Evolutionary conservation across 1,140 invertebrate species (phyloP).

Genomic region (Plectrocnemia conspersa): DNA sequence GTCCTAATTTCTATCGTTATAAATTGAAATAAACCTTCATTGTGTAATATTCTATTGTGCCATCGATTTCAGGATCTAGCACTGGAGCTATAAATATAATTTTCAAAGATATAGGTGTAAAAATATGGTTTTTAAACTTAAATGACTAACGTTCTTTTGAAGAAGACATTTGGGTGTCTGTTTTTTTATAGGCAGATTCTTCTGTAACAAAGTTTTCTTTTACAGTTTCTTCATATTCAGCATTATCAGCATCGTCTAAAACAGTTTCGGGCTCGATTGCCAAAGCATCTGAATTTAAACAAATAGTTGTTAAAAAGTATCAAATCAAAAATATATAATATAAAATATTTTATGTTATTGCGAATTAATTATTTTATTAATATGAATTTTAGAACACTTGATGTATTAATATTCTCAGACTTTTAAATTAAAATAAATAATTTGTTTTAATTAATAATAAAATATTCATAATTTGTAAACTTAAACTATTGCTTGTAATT

Average conservation of each 20-base stretch:
- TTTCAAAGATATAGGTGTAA: conserved; percentile 19
- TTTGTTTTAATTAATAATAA: no score
- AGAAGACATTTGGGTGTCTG: no score
- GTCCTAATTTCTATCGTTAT: background rate
- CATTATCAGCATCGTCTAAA: conserved; percentile 37
- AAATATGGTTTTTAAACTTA: background rate
- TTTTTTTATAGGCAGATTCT: no score
- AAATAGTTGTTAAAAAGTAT: no score
- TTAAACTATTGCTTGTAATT: no score
- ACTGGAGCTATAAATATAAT: conserved; percentile 42
- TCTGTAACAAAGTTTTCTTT: background rate
- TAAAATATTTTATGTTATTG: no score
- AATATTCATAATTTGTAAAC: no score
- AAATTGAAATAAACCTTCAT: conserved; percentile 42
- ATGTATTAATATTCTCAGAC: no score
- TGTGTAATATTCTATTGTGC: conserved; percentile 49
- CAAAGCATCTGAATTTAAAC: background rate
- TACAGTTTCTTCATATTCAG: conserved; percentile 30
- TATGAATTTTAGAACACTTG: no score
- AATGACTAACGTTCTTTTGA: background rate
- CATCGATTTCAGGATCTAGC: conserved; percentile 49
- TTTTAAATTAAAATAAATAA: no score
- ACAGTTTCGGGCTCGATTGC: conserved; percentile 38
- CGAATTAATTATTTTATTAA: no score
- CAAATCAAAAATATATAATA: no score